These are phyloP conservation scores for Lasioglossum lativentre DNA, from an alignment of 2,888 invertebrate species.

Conservation along the genomic window DNA sequence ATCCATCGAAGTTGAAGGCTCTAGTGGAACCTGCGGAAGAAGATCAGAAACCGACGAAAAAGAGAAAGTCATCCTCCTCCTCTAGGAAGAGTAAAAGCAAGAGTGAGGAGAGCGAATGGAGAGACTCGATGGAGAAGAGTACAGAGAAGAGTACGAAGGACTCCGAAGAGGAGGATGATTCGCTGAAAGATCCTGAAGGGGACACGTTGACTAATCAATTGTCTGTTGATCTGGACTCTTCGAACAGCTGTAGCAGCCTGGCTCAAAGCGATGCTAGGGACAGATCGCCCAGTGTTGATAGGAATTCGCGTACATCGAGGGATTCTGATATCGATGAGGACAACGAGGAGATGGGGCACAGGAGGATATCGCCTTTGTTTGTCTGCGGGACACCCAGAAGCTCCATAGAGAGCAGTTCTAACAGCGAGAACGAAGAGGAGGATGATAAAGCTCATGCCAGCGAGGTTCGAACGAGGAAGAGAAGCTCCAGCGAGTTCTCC, in stretches of 20 bases:
- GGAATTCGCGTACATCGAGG: slow-evolving; percentile 61
- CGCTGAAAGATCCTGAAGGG: background rate
- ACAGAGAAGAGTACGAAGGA: slow-evolving; percentile 17
- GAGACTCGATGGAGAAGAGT: slow-evolving; percentile 17
- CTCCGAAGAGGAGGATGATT: background rate
- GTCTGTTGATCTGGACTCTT: slow-evolving; percentile 42
- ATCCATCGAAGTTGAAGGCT: slow-evolving; percentile 15
- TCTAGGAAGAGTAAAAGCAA: slow-evolving; percentile 51
- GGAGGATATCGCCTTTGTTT: slow-evolving; percentile 79
- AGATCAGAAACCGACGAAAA: slow-evolving; percentile 5
- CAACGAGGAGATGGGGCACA: slow-evolving; percentile 60
- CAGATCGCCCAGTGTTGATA: slow-evolving; percentile 69
- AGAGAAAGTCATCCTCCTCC: slow-evolving; percentile 27
- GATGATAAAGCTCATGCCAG: slow-evolving; percentile 34
- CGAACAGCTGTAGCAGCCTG: slow-evolving; percentile 45
- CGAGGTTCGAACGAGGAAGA: slow-evolving; percentile 57
- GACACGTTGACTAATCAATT: background rate
- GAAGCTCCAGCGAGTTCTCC: slow-evolving; percentile 72
- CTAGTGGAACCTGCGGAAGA: slow-evolving; percentile 18
- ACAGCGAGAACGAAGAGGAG: slow-evolving; percentile 68
- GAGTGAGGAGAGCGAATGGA: slow-evolving; percentile 43
- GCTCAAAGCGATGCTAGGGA: slow-evolving; percentile 54
- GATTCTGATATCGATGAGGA: slow-evolving; percentile 71
- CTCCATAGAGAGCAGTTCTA: slow-evolving; percentile 74
- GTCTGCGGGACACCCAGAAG: slow-evolving; percentile 76